These are phyloP conservation scores for Acyrthosiphon pisum DNA, from an alignment of 1,140 invertebrate genomes.

Conservation along the genomic window DNA sequence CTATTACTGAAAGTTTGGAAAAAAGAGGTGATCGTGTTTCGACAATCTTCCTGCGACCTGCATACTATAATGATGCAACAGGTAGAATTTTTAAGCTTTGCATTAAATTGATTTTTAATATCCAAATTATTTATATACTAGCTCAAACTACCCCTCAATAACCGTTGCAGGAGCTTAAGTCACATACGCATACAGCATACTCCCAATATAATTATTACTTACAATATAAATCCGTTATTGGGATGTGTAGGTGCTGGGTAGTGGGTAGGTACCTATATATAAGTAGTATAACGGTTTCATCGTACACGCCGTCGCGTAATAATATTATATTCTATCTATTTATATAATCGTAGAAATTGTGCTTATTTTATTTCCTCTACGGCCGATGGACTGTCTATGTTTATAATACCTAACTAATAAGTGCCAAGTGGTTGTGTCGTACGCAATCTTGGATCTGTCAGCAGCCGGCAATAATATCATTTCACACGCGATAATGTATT, in stretches of 20 bases:
- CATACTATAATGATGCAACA: not conserved
- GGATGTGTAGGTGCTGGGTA: no score
- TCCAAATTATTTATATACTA: not conserved
- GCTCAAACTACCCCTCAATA: not conserved
- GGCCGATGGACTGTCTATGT: not conserved
- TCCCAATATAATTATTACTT: not conserved
- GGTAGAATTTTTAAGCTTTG: not conserved
- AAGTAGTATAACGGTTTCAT: not conserved
- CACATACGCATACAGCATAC: no score
- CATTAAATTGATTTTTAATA: not conserved
- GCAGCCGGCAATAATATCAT: slow-evolving; percentile 37
- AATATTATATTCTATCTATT: not conserved
- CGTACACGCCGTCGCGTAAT: not conserved
- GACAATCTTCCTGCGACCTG: not conserved
- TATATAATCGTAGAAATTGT: slow-evolving; percentile 12
- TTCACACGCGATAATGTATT: slow-evolving; percentile 40
- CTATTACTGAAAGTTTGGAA: no score
- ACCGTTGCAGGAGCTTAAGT: not conserved
- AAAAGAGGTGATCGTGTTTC: not conserved
- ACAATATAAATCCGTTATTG: no score
- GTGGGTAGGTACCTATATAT: no score
- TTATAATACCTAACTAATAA: not conserved
- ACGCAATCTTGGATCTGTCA: slow-evolving; percentile 32
- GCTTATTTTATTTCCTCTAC: not conserved
- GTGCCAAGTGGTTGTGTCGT: slow-evolving; percentile 35